These are phyloP conservation scores for Falco concolor DNA, from an alignment of 2,797 vertebrate species.

Conservation along the genomic window DNA sequence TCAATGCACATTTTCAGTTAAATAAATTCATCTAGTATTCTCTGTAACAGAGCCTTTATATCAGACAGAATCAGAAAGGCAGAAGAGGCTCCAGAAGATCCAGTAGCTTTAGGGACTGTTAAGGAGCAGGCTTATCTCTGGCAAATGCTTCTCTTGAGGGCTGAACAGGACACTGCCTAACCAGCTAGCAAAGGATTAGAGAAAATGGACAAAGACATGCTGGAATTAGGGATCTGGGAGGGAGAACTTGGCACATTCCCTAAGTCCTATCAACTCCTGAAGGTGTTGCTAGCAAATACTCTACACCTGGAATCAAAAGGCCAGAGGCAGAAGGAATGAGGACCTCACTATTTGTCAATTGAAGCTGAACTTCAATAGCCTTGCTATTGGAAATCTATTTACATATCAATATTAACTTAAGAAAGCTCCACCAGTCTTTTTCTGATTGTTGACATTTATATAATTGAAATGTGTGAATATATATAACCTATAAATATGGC, in stretches of 20 bases:
- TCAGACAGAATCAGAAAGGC: constrained; percentile 33
- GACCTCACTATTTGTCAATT: background rate
- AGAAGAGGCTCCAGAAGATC: constrained; percentile 34
- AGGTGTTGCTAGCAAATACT: background rate
- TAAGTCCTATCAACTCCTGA: background rate
- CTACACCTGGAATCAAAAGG: background rate
- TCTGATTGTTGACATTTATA: background rate
- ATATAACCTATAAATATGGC: background rate
- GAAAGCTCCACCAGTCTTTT: background rate
- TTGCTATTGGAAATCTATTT: background rate
- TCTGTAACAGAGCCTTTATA: background rate
- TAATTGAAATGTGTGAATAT: background rate
- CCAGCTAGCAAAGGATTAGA: background rate
- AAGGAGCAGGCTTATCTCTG: constrained; percentile 7
- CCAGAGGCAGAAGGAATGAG: background rate
- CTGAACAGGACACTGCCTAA: background rate
- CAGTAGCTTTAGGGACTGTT: background rate
- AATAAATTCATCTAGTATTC: background rate
- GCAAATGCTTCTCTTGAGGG: background rate
- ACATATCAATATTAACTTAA: background rate
- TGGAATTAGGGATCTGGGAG: background rate
- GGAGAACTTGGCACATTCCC: background rate
- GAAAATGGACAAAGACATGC: background rate
- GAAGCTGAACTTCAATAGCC: background rate
- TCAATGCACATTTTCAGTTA: background rate